Base-by-base conservation (phyloP, 2,888 invertebrate genomes). In the Orgyia antiqua region DNA sequence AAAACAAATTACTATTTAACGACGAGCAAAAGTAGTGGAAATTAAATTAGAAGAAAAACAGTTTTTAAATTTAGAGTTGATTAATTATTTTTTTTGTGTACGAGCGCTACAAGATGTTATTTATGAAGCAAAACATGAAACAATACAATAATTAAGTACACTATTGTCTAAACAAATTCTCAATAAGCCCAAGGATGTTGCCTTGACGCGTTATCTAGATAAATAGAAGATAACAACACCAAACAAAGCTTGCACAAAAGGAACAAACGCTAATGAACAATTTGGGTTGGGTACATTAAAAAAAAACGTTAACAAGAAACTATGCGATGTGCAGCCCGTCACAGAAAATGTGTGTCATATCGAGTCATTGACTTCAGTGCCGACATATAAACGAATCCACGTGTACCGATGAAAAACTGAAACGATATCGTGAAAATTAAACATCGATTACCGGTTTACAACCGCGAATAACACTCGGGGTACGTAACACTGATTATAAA, bases 281-380 rank as follows among this genome's bases (percentile, higher is more conserved):
- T 64, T 68, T 65, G 58, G 62, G 59, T 52, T 54, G 53, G 15
- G 10, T n/a, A n/a, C 57, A 54, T 51, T 48, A 56, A 55, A 62
- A 63, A 65, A 64, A 10, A 23, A 11, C n/a, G 69, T 66, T 63
- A 21, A 10, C 31, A 33, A 39, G 41, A 36, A 69, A 72, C 62
- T 59, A 59, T 58, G 66, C 62, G 67, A 69, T 73, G 71, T 71
- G 68, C 60, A 64, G 68, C 62, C 74, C 68, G 74, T 74, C 78
- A 72, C 53, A 65, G 68, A 67, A 82, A 83, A 86, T 87, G 83
- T 86, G 68, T 87, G 87, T 87, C 87, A 88, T 66, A 74, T 65
- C 70, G 72, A 73, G 83, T 84, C 84, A 84, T 68, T 78, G 84
- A 83, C 83, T 73, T 66, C 62, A 38, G 40, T 36, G 39, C 24